Base-by-base conservation (phyloP, 1,140 invertebrate species). In the Lepidostoma basale region DNA sequence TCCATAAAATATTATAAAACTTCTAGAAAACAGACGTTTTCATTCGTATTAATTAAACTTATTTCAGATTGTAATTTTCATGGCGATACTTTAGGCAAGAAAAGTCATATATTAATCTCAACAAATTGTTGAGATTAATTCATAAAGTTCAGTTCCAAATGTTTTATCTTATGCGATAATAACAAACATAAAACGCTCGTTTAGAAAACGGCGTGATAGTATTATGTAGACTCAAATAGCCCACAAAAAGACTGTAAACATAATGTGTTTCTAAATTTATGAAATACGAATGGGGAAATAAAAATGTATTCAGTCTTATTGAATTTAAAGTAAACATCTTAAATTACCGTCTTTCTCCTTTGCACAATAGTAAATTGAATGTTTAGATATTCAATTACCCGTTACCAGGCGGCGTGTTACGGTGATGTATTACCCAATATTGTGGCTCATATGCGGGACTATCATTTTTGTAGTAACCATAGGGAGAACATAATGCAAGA, bases 301-400 rank as follows among this genome's bases (percentile, higher is more conserved):
- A 64, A 64, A 59, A 60, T 69, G 47, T 16, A 4, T 60, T 12
- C 45, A 20, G 10, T 23, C n/a, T 47, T 64, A 70, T 70, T 70
- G 62, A 70, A 70, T 70, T 66, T 47, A 66, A 45, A 44, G 44
- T 45, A 70, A 70, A 70, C 64, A 58, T 22, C 14, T 42, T 18
- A 52, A 71, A 71, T 71, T 71, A 71, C 52, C 63, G 65, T 33
- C 65, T 67, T 70, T 45, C 69, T 62, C 47, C 52, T 47, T 16
- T 44, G 42, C 23, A 60, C 59, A 42, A 40, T 36, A 36, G 65
- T 68, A 71, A 71, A 71, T 72, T 68, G 70, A 72, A 72, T 72
- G 66, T 66, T 72, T 65, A 72, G 70, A 68, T 72, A 72, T 68
- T 72, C 65, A 68, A 72, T 72, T 72, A 72, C 62, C 54, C 66